Conservation (phyloP, 1,140 invertebrate species). For the Papilio dardanus region DNA sequence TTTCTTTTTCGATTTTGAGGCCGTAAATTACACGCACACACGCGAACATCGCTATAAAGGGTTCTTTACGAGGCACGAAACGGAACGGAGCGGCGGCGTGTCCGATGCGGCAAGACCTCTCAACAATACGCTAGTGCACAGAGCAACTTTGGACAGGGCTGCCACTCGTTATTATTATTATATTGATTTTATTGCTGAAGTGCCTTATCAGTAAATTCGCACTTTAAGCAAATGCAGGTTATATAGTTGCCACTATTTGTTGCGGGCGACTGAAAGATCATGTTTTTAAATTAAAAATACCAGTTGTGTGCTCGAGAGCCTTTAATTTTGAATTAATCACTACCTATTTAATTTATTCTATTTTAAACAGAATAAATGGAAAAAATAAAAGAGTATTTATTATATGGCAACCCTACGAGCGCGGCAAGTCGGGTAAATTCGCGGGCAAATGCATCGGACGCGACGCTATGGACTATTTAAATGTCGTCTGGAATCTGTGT, state of each 20-base stretch:
- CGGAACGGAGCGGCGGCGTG: slow-evolving; percentile 51
- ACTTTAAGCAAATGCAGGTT: too few relatives aligned
- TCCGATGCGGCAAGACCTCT: slow-evolving; percentile 42
- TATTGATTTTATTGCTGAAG: background rate
- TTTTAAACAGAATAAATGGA: slow-evolving; percentile 4
- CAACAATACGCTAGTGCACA: slow-evolving; percentile 55
- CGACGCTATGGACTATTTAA: slow-evolving; percentile 39
- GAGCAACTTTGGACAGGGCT: slow-evolving; percentile 36
- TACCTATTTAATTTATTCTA: too few relatives aligned
- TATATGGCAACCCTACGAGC: background rate
- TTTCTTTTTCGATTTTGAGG: slow-evolving; percentile 47
- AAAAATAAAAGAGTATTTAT: background rate
- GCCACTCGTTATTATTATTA: background rate
- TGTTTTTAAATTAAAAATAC: too few relatives aligned
- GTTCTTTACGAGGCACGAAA: slow-evolving; percentile 61
- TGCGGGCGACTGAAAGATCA: too few relatives aligned
- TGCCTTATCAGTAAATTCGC: background rate
- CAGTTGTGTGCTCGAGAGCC: background rate
- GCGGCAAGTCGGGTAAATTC: slow-evolving; percentile 52
- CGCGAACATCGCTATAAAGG: slow-evolving; percentile 54
- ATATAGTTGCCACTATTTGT: too few relatives aligned
- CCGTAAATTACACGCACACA: slow-evolving; percentile 60
- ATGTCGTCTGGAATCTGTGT: slow-evolving; percentile 40
- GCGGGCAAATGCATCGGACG: slow-evolving; percentile 51
- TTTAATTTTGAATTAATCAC: too few relatives aligned